Evolutionary conservation across 1,140 invertebrate genomes (phyloP).

Genomic region (Leptinotarsa lineolata): DNA sequence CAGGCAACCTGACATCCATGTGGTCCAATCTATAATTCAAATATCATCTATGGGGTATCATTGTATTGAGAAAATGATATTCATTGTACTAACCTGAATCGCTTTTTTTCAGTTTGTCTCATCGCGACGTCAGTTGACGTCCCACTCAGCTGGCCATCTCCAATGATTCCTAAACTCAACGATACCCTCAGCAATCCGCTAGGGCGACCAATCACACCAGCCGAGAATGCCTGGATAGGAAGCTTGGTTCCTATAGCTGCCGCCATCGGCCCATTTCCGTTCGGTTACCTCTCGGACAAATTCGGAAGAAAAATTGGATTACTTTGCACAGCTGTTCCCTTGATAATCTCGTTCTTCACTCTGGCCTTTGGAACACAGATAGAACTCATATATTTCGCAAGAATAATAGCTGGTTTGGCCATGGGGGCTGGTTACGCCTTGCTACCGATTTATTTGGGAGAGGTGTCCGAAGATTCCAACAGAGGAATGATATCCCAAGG

Average conservation of each 20-base stretch:
- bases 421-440: slow-evolving; percentile 68
- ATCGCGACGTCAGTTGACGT: slow-evolving; percentile 65
- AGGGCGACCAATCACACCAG: slow-evolving; percentile 53
- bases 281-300: slow-evolving; percentile 51
- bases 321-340: slow-evolving; percentile 58
- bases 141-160: slow-evolving; percentile 74
- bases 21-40: no score
- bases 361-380: slow-evolving; percentile 62
- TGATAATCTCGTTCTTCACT: slow-evolving; percentile 67
- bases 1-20: no score
- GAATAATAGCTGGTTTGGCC: slow-evolving; percentile 65
- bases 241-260: slow-evolving; percentile 79
- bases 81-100: background rate
- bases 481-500: slow-evolving; percentile 59
- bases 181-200: slow-evolving; percentile 42
- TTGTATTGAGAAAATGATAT: no score
- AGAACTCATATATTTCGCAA: slow-evolving; percentile 59
- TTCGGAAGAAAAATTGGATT: slow-evolving; percentile 56
- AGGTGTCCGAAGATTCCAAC: slow-evolving; percentile 68
- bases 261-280: slow-evolving; percentile 59
- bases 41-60: no score
- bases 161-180: slow-evolving; percentile 63
- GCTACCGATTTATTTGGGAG: slow-evolving; percentile 67
- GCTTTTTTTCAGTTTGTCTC: slow-evolving; percentile 63
- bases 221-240: slow-evolving; percentile 77